phyloP scores from a whole-genome alignment of 2,113 vertebrate genomes.

The Neofelis nebulosa region DNA sequence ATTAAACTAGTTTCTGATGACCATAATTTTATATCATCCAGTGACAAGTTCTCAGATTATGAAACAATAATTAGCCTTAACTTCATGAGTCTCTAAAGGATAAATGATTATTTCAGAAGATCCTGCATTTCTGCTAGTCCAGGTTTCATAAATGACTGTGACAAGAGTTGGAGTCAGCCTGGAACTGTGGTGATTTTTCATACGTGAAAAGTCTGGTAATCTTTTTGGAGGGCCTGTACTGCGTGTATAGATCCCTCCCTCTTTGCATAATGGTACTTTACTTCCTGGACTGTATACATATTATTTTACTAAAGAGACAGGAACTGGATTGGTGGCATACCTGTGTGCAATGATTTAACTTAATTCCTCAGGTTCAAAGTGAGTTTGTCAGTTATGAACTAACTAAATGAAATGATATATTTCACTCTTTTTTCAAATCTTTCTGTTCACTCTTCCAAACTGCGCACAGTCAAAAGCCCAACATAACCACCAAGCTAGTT shows the following conservation, averaged over 20 bases:
- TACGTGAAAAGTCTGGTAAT: not conserved
- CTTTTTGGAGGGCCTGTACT: not conserved
- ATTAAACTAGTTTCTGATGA: slow-evolving; percentile 40
- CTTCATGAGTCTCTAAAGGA: not conserved
- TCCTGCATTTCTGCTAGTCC: not conserved
- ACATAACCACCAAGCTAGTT: not conserved
- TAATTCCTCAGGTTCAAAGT: slow-evolving; percentile 11
- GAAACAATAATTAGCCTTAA: not conserved
- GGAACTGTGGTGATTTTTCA: not conserved
- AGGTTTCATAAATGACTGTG: not conserved
- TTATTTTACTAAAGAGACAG: slow-evolving; percentile 42
- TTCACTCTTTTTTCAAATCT: not conserved
- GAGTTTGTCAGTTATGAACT: not conserved
- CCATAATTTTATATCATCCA: slow-evolving; percentile 11
- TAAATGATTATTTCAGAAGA: not conserved
- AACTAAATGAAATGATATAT: not conserved
- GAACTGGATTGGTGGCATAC: slow-evolving; percentile 21
- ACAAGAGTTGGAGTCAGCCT: not conserved
- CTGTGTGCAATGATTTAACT: slow-evolving; percentile 42
- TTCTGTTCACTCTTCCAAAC: not conserved
- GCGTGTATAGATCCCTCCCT: not conserved
- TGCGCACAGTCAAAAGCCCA: not conserved
- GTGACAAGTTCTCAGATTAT: slow-evolving; percentile 39
- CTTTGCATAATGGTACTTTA: slow-evolving; percentile 45
- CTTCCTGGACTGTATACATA: slow-evolving; percentile 64